Base-by-base conservation (phyloP, 2,113 vertebrate species). In the Tenebrosternarchus preto region DNA sequence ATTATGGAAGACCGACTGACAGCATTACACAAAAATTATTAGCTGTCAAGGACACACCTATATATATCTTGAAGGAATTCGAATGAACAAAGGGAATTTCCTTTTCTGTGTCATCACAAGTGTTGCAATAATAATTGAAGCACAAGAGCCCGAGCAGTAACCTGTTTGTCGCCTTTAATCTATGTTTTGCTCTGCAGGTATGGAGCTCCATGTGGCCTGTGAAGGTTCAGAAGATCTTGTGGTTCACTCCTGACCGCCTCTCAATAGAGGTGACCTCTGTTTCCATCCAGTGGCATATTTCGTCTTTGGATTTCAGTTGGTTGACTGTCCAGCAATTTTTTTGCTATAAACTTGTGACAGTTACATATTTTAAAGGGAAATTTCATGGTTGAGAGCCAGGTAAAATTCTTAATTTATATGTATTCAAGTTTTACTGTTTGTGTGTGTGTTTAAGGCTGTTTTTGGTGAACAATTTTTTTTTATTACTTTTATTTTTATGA, bases 171-270 rank as follows among this genome's bases (percentile, higher is more conserved):
- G 20, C 55, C 20, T 50, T 11, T 33, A 31, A 50, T 50, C 61
- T 39, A 3, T 78, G 36, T 71, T 80, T 76, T 33, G 27, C 53
- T 36, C 53, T 68, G 68, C 76, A 83, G 85, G 85, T 80, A 81
- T 74, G 83, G 81, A 59, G 75, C 83, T 1, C 46, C 83, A 61
- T 86, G 85, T 83, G 83, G 83, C 72, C 74, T 82, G 57, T 85
- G 63, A 85, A 67, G 64, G 50, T 20, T 24, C 25, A 2, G 9
- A 7, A 63, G 22, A 19, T 57, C 57, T 24, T 33, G 20, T 22
- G 15, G 46, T 55, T 50, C 25, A 17, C 67, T 71, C 17, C 39
- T 55, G 27, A 69, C 29, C 33, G 31, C 53, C 27, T 68, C 31
- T 67, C 46, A 53, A 50, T 25, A 64, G 50, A n/a, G 16, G 27